phyloP scores from a whole-genome alignment of 2,113 vertebrate genomes.

The Egretta garzetta region DNA sequence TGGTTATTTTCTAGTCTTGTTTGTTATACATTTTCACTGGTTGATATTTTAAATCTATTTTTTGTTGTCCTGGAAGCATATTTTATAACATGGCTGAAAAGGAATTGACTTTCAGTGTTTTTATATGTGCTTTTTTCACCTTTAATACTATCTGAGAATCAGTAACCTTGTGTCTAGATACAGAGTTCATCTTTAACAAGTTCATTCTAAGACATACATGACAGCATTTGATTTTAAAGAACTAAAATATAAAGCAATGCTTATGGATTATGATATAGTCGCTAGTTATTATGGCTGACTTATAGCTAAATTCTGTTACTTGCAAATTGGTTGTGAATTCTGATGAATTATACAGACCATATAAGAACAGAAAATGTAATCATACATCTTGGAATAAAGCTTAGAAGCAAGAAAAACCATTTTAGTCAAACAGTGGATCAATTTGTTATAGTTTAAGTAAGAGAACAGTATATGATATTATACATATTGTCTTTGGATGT shows the following conservation, averaged over 20 bases:
- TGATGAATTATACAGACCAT: background rate
- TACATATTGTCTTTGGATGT: background rate
- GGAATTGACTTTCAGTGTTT: background rate
- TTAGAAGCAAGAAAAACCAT: background rate
- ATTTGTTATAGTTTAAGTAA: background rate
- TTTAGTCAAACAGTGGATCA: background rate
- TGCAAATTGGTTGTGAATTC: background rate
- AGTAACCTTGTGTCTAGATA: background rate
- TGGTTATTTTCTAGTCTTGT: background rate
- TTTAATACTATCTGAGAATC: background rate
- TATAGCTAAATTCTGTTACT: background rate
- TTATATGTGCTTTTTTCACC: background rate
- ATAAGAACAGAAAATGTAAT: background rate
- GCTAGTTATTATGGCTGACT: background rate
- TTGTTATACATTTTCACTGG: background rate
- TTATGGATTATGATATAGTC: background rate
- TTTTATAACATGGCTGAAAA: background rate
- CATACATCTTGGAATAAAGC: background rate
- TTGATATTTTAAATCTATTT: background rate
- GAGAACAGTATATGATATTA: background rate
- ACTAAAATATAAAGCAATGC: background rate
- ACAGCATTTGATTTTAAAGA: background rate
- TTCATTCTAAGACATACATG: background rate
- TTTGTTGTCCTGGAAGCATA: background rate
- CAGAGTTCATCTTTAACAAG: background rate